Base-by-base conservation (phyloP, 1,140 invertebrate species). In the Oryctes rhinoceros region DNA sequence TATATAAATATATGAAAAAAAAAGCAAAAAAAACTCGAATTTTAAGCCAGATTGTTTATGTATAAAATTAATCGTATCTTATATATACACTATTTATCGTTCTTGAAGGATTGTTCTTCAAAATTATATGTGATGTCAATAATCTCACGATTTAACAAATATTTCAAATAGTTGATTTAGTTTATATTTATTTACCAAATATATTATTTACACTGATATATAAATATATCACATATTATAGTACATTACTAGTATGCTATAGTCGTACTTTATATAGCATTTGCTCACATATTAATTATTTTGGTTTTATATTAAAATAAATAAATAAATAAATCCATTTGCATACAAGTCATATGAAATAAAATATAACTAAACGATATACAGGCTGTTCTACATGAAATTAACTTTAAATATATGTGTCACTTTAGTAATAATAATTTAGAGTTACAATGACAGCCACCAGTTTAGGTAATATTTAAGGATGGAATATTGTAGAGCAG, bases 61-160 rank as follows among this genome's bases (percentile, higher is more conserved):
- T 86, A 86, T 86, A 82, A 85, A 83, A 86, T 80, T 86, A 84
- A 84, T 85, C 81, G 86, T 87, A 86, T 86, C 84, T 85, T 87
- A 87, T 87, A 71, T 71, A 86, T 82, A 86, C 84, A 81, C 82
- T 81, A 78, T 84, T 85, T 85, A 82, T 83, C 81, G 83, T 83
- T 78, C 80, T 74, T 77, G 79, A 78, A 80, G 79, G 81, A 78
- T 84, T 85, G 84, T 86, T 86, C 85, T 87, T 86, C 84, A 85
- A 86, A 86, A 84, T 86, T 86, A 81, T 83, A 86, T 87, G 86
- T 87, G 87, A 87, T 87, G 86, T 87, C 84, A 85, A 86, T 85
- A 87, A 86, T 86, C 85, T 86, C 85, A 85, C 84, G 82, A 83
- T 85, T 83, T 83, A 84, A 85, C 80, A 85, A 82, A 85, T 82